phyloP scores from a whole-genome alignment of 2,888 invertebrate genomes.

The Galerucella calmariensis region DNA sequence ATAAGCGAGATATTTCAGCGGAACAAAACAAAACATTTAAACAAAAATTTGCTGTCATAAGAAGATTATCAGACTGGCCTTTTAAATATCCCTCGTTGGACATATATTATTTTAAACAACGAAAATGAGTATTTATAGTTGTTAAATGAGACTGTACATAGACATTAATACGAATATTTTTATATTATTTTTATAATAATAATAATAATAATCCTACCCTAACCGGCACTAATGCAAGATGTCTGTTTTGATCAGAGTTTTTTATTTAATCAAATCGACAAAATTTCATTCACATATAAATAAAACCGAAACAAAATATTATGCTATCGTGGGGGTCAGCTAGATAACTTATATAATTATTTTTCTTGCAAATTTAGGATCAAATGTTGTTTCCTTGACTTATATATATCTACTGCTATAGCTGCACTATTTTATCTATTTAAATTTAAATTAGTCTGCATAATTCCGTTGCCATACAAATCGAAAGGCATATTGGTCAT shows the following conservation, averaged over 20 bases:
- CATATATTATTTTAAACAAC: too few species aligned
- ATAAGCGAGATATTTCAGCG: too few species aligned
- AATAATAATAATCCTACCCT: too few species aligned
- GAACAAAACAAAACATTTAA: too few species aligned
- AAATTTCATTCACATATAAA: not conserved
- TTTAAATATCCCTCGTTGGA: too few species aligned
- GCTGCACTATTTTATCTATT: not conserved
- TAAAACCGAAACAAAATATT: not conserved
- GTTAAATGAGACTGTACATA: too few species aligned
- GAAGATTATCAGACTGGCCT: too few species aligned
- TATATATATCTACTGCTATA: not conserved
- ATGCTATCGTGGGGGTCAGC: not conserved
- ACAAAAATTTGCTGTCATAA: too few species aligned
- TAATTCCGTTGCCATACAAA: not conserved
- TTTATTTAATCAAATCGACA: not conserved
- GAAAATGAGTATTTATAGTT: too few species aligned
- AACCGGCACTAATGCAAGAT: too few species aligned
- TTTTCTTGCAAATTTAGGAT: not conserved
- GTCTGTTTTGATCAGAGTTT: not conserved
- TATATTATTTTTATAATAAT: too few species aligned
- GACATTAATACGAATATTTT: too few species aligned
- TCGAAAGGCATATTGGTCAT: not conserved
- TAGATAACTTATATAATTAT: not conserved
- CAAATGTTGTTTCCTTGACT: not conserved
- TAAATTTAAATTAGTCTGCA: not conserved